A percentile compares a stretch with the other conserved stretches of the same genome.
Evolutionary conservation across 2,888 invertebrate species (phyloP).

Genomic region (Lysandra bellargus): DNA sequence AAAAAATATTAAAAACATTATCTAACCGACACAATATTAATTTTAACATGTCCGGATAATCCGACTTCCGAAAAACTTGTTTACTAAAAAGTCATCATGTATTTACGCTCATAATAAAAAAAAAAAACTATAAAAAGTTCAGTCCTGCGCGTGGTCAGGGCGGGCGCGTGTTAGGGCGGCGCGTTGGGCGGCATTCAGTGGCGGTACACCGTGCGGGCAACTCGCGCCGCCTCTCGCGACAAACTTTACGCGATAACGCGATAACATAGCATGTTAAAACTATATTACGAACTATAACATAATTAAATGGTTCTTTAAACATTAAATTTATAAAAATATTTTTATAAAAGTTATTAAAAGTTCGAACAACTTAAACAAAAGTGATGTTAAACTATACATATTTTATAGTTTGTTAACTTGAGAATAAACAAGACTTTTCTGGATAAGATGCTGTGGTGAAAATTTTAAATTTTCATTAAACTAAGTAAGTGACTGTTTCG

Average conservation of each 20-base stretch:
- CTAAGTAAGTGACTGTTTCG: background rate
- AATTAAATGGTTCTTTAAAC: background rate
- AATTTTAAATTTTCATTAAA: background rate
- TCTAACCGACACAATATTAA: background rate
- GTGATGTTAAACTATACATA: background rate
- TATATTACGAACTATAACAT: background rate
- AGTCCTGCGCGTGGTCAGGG: background rate
- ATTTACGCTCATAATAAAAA: background rate
- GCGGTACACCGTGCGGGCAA: conserved; percentile 11
- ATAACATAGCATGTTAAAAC: background rate
- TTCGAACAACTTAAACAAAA: background rate
- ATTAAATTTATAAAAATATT: background rate
- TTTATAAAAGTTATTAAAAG: background rate
- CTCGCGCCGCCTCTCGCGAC: background rate
- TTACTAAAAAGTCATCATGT: too few species aligned
- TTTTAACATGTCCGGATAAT: too few species aligned
- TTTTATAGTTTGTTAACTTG: background rate
- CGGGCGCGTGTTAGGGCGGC: background rate
- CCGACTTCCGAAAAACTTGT: too few species aligned
- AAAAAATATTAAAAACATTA: background rate
- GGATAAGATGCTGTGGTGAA: conserved; percentile 15
- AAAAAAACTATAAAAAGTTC: background rate
- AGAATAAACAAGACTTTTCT: background rate
- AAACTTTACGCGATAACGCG: background rate
- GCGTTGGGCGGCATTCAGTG: conserved; percentile 6